phyloP scores from a whole-genome alignment of 2,113 vertebrate species.

The Calidris pugnax region DNA sequence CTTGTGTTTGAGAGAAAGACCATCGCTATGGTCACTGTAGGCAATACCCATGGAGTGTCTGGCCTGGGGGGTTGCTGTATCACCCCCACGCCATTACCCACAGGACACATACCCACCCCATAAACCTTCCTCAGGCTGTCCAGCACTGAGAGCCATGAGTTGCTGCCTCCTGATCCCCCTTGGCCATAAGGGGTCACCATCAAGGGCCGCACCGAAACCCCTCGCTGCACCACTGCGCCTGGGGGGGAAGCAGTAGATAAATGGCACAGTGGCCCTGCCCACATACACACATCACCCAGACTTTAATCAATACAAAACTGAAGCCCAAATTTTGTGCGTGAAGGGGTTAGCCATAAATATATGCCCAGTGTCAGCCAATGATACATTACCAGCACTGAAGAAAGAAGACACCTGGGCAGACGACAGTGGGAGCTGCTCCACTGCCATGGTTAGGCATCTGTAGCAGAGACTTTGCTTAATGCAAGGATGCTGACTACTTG shows the following conservation, averaged over 20 bases:
- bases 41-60: not conserved
- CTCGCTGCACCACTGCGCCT: not conserved
- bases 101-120: not conserved
- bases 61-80: rapidly evolving
- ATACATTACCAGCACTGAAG: not conserved
- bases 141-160: rapidly evolving
- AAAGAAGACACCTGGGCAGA: not conserved
- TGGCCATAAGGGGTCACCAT: not conserved
- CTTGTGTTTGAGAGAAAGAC: not conserved
- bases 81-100: rapidly evolving
- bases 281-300: not conserved
- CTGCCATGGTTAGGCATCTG: not conserved
- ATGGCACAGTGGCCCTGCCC: not conserved
- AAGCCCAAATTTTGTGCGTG: not conserved
- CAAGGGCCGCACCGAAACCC: not conserved
- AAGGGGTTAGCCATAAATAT: not conserved
- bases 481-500: not conserved
- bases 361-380: rapidly evolving
- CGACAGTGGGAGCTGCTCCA: not conserved
- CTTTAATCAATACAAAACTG: not conserved
- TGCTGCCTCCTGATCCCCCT: not conserved
- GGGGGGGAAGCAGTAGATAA: not conserved
- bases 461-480: not conserved
- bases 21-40: rapidly evolving
- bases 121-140: not conserved